Conservation (phyloP, 1,140 invertebrate genomes). For the Batillaria attramentaria region DNA sequence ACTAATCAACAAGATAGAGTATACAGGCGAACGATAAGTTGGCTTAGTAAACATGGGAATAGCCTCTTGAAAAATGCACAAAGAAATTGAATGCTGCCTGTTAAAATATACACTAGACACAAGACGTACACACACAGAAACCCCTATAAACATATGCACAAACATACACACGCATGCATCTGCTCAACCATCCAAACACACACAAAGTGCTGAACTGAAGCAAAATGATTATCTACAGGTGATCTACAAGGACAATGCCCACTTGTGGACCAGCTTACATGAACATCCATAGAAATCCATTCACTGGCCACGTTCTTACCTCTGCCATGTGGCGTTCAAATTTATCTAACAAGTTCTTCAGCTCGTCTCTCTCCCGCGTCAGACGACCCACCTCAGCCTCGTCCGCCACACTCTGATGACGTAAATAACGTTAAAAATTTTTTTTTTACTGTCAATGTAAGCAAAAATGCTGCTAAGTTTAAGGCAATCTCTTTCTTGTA, state of each 20-base stretch:
- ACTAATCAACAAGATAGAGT: too few species aligned
- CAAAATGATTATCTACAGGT: too few species aligned
- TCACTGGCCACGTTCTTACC: constrained; percentile 46
- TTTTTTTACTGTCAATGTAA: background rate
- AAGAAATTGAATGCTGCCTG: background rate
- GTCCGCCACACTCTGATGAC: constrained; percentile 56
- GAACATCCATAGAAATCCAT: background rate
- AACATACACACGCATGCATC: background rate
- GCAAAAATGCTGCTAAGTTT: background rate
- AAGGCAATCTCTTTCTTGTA: background rate
- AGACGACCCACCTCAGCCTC: constrained; percentile 62
- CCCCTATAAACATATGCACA: background rate
- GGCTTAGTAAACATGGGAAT: too few species aligned
- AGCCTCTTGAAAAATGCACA: too few species aligned
- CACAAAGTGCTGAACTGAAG: background rate
- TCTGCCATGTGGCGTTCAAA: constrained; percentile 72
- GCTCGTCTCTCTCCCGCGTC: constrained; percentile 69
- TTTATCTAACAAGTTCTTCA: constrained; percentile 69
- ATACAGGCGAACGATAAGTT: too few species aligned
- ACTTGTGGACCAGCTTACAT: too few species aligned
- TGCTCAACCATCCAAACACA: background rate
- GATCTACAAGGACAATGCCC: too few species aligned
- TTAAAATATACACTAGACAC: background rate
- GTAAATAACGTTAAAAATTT: constrained; percentile 18
- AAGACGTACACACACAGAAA: background rate